Base-by-base conservation (phyloP, 2,797 vertebrate species). In the Lophotriccus pileatus region DNA sequence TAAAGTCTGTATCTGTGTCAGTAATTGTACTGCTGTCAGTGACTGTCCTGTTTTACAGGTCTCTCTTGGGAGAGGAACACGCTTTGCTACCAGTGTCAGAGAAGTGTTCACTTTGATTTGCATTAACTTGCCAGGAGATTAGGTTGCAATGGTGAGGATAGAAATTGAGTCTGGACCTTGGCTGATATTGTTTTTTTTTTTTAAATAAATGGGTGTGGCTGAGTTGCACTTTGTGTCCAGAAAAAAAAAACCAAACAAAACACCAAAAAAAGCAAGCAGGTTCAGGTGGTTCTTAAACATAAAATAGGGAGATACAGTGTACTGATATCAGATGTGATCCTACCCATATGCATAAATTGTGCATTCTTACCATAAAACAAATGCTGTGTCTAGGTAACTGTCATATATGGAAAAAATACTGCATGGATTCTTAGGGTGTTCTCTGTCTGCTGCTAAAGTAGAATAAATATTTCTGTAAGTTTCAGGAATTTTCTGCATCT, bases 21-120 rank as follows among this genome's bases (percentile, higher is more conserved):
- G 98, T 98, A 98, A 98, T 98, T 98, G 98, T 98, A 97, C 97
- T 97, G 97, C 98, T 98, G 98, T 98, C 98, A 98, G 96, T 96
- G 97, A 97, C 96, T 98, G 98, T 98, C 97, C 98, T 98, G 98
- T 98, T 98, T 98, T 98, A 98, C 98, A 98, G 98, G 96, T 94
- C 97, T 98, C 98, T 98, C 97, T 93, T 97, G 98, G 97, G 98
- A 98, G 97, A 96, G 96, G 95, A 97, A 84, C 96, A 94, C 53
- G 39, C 95, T 96, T 95, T 96, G 91, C 96, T 96, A 94, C 97
- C 89, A 88, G 96, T 97, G 91, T 94, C 95, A 91, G 90, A 83
- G 79, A 96, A 97, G 96, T 91, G 94, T 96, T 97, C 8, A 0
- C 95, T 98, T 96, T 97, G 97, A 98, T 98, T 98, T 98, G 97